Conservation (phyloP, 2,113 vertebrate genomes). For the Pomatostomus ruficeps region DNA sequence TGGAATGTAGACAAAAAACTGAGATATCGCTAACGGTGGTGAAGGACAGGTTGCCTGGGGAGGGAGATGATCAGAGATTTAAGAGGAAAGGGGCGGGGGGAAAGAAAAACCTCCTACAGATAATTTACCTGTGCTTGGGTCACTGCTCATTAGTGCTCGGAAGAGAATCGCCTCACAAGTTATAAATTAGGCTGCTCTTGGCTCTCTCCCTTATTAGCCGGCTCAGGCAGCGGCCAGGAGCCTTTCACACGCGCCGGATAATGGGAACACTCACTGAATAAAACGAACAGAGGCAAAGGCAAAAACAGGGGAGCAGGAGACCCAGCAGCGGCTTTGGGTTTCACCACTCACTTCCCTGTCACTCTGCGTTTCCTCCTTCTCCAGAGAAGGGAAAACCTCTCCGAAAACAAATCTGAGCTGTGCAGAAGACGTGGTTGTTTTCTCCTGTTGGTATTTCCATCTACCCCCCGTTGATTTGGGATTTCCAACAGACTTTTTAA, state of each 20-base stretch:
- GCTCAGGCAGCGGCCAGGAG: neutral
- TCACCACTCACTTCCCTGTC: neutral
- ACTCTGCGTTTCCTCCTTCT: neutral
- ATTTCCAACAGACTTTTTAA: neutral
- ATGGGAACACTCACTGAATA: neutral
- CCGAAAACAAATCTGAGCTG: neutral
- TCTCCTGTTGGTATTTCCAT: neutral
- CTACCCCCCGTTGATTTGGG: neutral
- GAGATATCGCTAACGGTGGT: neutral
- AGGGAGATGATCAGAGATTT: conserved; percentile 19
- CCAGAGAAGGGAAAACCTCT: neutral
- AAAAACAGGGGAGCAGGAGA: neutral
- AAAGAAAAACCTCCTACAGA: neutral
- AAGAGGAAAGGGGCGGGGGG: neutral
- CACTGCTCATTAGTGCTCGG: neutral
- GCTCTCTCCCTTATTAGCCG: neutral
- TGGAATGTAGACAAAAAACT: neutral
- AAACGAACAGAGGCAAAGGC: neutral
- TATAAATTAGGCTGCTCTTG: neutral
- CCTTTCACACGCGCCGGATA: neutral
- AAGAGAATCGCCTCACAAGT: neutral
- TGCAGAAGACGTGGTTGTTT: neutral
- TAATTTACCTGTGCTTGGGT: neutral
- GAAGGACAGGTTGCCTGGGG: neutral
- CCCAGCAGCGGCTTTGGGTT: neutral